Conservation (phyloP, 2,797 vertebrate genomes). For the Centropyge bicolor region DNA sequence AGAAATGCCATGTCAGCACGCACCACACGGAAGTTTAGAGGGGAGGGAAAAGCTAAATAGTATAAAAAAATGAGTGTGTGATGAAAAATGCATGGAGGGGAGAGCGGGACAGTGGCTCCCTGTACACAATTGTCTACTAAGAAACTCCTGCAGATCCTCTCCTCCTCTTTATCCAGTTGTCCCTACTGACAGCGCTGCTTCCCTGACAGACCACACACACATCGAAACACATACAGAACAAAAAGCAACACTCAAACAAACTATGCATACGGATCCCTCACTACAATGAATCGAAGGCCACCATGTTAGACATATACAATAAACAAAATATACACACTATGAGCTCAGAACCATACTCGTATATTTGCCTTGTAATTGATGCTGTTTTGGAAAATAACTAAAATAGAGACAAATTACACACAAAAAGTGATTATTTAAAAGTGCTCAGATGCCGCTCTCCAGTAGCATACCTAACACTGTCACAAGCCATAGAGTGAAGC, state of each 20-base stretch:
- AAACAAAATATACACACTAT: background rate
- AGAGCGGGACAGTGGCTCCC: constrained; percentile 63
- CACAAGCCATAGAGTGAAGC: background rate
- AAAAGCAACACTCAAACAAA: constrained; percentile 32
- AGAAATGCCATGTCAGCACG: constrained; percentile 81
- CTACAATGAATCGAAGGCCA: background rate
- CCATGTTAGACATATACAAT: background rate
- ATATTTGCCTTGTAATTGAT: background rate
- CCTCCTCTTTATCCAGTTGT: constrained; percentile 53
- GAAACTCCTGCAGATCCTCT: constrained; percentile 53
- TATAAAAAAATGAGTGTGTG: constrained; percentile 66
- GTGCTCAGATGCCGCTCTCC: constrained; percentile 2
- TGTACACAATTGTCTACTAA: constrained; percentile 55
- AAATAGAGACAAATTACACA: constrained; percentile 4
- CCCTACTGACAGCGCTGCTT: constrained; percentile 41
- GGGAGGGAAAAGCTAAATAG: constrained; percentile 76
- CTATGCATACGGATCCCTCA: background rate
- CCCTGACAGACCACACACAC: constrained; percentile 46
- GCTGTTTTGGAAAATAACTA: background rate
- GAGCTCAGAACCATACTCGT: background rate
- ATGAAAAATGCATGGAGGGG: constrained; percentile 81
- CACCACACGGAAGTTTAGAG: constrained; percentile 77
- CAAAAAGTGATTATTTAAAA: constrained; percentile 5
- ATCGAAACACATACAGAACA: constrained; percentile 26
- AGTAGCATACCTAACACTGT: background rate